Percentiles rank a stretch among this genome's conserved stretches.
Conservation (phyloP, 2,797 vertebrate genomes). For the Vireo griseus region DNA sequence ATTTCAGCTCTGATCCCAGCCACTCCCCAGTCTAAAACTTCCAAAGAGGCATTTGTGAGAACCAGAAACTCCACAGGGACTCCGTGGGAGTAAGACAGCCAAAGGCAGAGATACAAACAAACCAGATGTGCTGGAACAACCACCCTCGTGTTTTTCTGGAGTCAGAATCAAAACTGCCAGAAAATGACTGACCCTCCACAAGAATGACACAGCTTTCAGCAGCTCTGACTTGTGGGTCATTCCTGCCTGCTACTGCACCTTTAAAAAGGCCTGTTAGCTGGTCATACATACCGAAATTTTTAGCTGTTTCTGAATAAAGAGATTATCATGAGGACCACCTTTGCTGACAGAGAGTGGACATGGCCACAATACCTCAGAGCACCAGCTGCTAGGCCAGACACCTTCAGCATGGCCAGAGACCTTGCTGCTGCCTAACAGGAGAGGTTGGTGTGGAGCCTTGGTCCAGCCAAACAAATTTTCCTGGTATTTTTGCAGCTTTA, state of each 20-base stretch:
- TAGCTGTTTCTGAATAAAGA: background rate
- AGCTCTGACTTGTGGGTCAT: background rate
- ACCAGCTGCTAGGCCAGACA: background rate
- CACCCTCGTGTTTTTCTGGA: background rate
- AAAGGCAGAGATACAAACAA: background rate
- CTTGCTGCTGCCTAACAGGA: background rate
- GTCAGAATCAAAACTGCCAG: background rate
- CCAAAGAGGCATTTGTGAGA: background rate
- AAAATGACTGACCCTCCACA: background rate
- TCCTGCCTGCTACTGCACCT: background rate
- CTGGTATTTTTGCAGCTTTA: background rate
- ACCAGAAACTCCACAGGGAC: background rate
- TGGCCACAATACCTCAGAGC: fast-evolving
- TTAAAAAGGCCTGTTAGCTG: background rate
- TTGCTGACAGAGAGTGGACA: background rate
- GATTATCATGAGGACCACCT: background rate
- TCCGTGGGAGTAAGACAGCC: background rate
- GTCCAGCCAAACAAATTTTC: background rate
- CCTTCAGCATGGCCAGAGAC: background rate
- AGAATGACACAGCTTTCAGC: background rate
- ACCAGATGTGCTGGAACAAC: background rate
- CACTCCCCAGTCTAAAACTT: background rate
- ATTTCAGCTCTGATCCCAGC: background rate
- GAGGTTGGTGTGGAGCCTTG: background rate
- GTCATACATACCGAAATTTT: too few species aligned